These are phyloP conservation scores for Choristoneura rosaceana DNA, from an alignment of 2,888 invertebrate species.

Conservation along the genomic window DNA sequence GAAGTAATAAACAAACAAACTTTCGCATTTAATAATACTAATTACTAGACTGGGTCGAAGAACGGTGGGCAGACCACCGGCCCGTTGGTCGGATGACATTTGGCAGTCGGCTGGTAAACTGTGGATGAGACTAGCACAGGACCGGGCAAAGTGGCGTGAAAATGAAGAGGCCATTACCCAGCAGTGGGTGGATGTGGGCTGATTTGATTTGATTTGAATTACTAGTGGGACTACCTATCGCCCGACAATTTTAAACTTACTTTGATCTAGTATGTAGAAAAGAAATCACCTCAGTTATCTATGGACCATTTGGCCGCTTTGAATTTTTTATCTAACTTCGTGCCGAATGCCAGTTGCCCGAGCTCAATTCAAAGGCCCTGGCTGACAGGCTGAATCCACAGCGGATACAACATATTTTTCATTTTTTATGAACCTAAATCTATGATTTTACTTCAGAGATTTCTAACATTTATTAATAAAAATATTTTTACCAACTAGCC, in stretches of 20 bases:
- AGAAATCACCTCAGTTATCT: conserved; percentile 11
- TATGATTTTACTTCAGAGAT: not conserved
- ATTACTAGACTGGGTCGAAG: no score
- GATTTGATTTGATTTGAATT: no score
- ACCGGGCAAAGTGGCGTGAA: no score
- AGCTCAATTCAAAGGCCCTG: conserved; percentile 4
- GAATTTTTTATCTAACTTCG: conserved; percentile 33
- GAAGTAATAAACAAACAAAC: no score
- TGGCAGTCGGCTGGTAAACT: no score
- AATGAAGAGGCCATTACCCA: no score
- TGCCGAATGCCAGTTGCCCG: conserved; percentile 24
- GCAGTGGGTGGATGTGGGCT: no score
- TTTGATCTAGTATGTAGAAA: conserved; percentile 2
- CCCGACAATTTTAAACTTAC: not conserved
- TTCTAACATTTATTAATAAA: not conserved
- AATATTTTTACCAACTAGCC: no score
- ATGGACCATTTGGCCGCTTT: conserved; percentile 11
- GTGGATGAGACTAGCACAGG: no score
- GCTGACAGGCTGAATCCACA: conserved; percentile 16
- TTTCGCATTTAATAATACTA: no score
- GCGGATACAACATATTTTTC: conserved; percentile 15
- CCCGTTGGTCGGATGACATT: no score
- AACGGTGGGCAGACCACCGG: no score
- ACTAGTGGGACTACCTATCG: not conserved
- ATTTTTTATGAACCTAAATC: not conserved